Base-by-base conservation (phyloP, 1,140 invertebrate genomes). In the Papilio xuthus region DNA sequence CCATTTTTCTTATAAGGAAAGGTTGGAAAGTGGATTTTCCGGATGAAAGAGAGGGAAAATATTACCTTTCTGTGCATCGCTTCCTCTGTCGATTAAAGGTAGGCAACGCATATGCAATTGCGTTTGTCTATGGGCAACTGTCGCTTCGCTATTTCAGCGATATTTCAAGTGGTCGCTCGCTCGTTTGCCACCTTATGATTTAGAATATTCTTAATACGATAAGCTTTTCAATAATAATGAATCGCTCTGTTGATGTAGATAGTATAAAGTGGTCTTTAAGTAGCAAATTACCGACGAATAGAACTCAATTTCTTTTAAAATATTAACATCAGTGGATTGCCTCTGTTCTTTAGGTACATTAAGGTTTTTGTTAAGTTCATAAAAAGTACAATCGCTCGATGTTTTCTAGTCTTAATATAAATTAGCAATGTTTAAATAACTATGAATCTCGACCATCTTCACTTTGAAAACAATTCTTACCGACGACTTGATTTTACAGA, bases 391-490 rank as follows among this genome's bases (percentile, higher is more conserved):
- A 67, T 67, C 4, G 6, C 4, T 32, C 0, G 9, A 13, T 28
- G 12, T 67, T 67, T 67, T 67, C 26, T 26, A 67, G 26, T 67
- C 26, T 67, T 67, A 8, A 28, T 67, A 67, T 67, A 67, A 67
- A 67, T 67, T 67, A 67, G 26, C 60, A 67, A 67, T 67, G 60
- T 67, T 67, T 67, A 26, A 67, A 67, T 67, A 67, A 67, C 60
- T 67, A 67, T 23, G 60, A 18, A 67, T 67, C 26, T 67, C 26
- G 7, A 67, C 26, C 26, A 28, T 67, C 60, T 67, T 67, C n/a
- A 28, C 3, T 67, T 28, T 67, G 26, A 67, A 67, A 67, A 67
- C 26, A 67, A 67, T 67, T 67, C 26, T 12, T 28, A 13, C 60
- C 0, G 23, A 28, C 12, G 60, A 67, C 12, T 7, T 15, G 26